A percentile compares a stretch with the other conserved stretches of the same genome.
Evolutionary conservation across 2,797 vertebrate species (phyloP).

Genomic region (Ceryle rudis): DNA sequence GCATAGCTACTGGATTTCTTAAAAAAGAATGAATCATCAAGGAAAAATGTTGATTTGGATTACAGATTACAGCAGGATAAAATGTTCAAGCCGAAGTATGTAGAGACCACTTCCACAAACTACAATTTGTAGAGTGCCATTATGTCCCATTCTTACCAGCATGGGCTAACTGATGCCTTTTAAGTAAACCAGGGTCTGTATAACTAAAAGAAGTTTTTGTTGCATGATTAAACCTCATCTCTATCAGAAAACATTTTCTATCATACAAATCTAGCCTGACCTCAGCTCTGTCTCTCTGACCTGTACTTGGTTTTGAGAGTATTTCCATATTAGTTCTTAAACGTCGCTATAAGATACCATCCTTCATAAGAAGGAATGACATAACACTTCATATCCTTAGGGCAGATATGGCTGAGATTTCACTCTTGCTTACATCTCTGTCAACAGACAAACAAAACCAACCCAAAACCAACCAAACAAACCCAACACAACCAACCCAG

Average conservation of each 20-base stretch:
- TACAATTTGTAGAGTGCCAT: neutral
- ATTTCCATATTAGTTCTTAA: neutral
- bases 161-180: neutral
- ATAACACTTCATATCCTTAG: neutral
- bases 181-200: neutral
- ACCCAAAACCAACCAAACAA: fast-evolving
- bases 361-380: neutral
- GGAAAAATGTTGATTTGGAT: neutral
- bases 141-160: neutral
- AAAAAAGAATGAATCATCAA: neutral
- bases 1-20: neutral
- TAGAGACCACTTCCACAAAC: neutral
- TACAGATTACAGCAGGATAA: neutral
- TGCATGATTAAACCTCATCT: neutral
- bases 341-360: neutral
- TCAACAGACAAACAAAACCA: neutral
- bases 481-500: neutral
- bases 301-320: neutral
- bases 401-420: neutral
- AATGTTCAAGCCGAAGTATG: neutral
- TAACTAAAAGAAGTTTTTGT: neutral
- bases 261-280: neutral
- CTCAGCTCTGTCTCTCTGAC: neutral
- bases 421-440: neutral
- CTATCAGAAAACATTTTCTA: neutral